Evolutionary conservation across 2,888 invertebrate genomes (phyloP), one percentile per base, ranked within the genome.

Genomic region (Gymnoscelis rufifasciata): DNA sequence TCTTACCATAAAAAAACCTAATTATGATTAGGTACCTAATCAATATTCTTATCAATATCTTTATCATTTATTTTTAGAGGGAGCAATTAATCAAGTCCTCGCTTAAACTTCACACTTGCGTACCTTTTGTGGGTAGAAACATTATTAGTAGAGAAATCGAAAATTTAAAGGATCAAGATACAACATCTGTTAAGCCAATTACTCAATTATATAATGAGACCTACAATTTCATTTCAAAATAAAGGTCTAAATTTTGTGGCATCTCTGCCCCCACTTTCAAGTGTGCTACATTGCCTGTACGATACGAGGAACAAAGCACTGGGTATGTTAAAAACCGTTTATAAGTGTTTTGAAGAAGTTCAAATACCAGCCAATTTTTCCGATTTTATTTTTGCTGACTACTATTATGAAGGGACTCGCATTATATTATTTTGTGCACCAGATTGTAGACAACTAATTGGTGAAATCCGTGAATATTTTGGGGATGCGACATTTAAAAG

Each of bases 181-280:
- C 27, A 28, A 28, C n/a, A 28, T 28, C 28, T 28, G 11, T 10
- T 28, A 28, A 28, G 11, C 28, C 28, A 28, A 28, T 28, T 28
- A 28, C 28, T 28, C 28, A 28, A 28, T 28, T 28, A 28, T 28
- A 28, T 28, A 3, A 28, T 28, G 28, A 28, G 28, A 28, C 28
- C 28, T 28, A 28, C 28, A 29, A 29, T 12, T 29, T n/a, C 3
- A 12, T 29, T 29, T 29, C 28, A 29, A 29, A 29, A 29, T 29
- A 29, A 29, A 29, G 28, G 28, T 29, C 28, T 29, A 29, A 29
- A 29, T 12, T 29, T 29, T 29, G 28, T 29, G 28, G 28, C 28
- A 29, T 29, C 28, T 29, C 28, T 29, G 28, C 28, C 28, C 10
- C 28, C 28, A 10, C 28, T 29, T 29, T 29, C 28, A 29, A 29